Percentiles rank a stretch among this genome's conserved stretches.
phyloP scores from a whole-genome alignment of 35 echinoderm and acorn worm species.

The Amphiura filiformis region DNA sequence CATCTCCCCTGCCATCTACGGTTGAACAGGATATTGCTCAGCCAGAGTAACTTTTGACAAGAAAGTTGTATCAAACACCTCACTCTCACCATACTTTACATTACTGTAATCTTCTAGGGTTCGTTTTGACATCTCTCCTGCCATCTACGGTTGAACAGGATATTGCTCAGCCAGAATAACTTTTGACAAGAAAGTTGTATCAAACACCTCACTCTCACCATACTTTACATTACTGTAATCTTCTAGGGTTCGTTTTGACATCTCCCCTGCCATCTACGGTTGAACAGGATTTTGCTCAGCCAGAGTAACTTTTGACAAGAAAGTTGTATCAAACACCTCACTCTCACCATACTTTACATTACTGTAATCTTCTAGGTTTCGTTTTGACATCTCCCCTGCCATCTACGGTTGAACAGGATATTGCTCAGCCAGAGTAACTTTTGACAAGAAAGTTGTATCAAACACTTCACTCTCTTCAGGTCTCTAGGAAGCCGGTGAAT shows the following conservation, averaged over 20 bases:
- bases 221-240: slow-evolving; percentile 50
- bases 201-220: neutral
- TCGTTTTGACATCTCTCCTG: slow-evolving; percentile 62
- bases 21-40: slow-evolving; percentile 64
- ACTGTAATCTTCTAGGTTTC: slow-evolving; percentile 45
- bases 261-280: slow-evolving; percentile 70
- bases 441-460: too few relatives aligned
- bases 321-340: neutral
- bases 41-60: neutral
- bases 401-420: slow-evolving; percentile 72
- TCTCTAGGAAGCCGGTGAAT: too few relatives aligned
- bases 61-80: neutral
- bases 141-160: slow-evolving; percentile 73
- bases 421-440: neutral
- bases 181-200: neutral
- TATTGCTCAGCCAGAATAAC: neutral
- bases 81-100: slow-evolving; percentile 8
- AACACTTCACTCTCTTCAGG: too few relatives aligned
- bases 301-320: neutral
- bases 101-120: slow-evolving; percentile 49
- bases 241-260: slow-evolving; percentile 39
- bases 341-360: slow-evolving; percentile 23
- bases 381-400: slow-evolving; percentile 64
- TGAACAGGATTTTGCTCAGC: slow-evolving; percentile 56
- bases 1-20: slow-evolving; percentile 68